Percentiles rank a stretch among this genome's conserved stretches.
These are phyloP conservation scores for Stictocephala bisonia DNA, from an alignment of 2,888 invertebrate species.

Conservation along the genomic window DNA sequence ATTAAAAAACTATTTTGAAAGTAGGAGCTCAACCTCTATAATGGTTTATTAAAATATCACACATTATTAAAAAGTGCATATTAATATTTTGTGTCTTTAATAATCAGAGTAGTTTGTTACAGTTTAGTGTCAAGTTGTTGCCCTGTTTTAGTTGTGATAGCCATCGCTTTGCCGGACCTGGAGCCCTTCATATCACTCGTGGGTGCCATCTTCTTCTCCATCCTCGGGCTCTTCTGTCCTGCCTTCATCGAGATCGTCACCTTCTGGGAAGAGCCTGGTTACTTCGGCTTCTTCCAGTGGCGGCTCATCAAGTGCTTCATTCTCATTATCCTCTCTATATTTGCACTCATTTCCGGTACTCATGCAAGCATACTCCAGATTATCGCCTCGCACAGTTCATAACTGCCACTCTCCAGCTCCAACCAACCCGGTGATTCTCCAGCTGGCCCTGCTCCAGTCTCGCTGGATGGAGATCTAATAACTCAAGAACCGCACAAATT, in stretches of 20 bases:
- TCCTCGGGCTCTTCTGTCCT: slow-evolving; percentile 80
- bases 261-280: slow-evolving; percentile 56
- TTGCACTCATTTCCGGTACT: slow-evolving; percentile 76
- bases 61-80: no score
- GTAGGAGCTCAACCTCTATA: no score
- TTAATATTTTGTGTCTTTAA: background rate
- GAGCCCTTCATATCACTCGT: slow-evolving; percentile 90
- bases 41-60: no score
- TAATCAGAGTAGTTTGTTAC: background rate
- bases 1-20: no score
- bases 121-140: background rate
- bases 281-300: slow-evolving; percentile 71
- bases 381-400: slow-evolving; percentile 56
- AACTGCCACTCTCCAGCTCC: no score
- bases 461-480: no score
- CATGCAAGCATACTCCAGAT: slow-evolving; percentile 66
- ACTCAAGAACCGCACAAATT: no score
- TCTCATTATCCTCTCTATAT: slow-evolving; percentile 71
- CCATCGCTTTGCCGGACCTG: slow-evolving; percentile 82
- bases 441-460: no score
- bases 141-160: slow-evolving; percentile 73
- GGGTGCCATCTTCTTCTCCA: slow-evolving; percentile 79
- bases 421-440: no score
- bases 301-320: slow-evolving; percentile 74
- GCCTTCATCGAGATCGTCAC: slow-evolving; percentile 77